A percentile compares a stretch with the other conserved stretches of the same genome.
phyloP scores from a whole-genome alignment of 1,140 invertebrate species.

The Ridgeia piscesae region DNA sequence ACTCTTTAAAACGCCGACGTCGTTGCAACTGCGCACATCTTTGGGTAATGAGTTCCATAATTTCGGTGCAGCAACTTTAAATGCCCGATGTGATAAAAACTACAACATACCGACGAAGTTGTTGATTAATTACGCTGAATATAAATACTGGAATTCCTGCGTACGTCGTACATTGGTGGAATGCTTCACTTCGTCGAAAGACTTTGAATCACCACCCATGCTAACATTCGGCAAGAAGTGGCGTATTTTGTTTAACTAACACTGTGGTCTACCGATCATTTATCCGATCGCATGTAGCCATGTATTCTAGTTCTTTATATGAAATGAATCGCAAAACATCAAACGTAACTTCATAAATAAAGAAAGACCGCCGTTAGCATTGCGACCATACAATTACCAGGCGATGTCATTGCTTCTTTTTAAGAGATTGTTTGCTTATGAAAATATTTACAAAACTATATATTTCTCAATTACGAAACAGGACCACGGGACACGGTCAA shows the following conservation, averaged over 20 bases:
- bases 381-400: not conserved
- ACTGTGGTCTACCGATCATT: not conserved
- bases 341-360: too few species aligned
- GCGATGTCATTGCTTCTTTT: not conserved
- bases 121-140: not conserved
- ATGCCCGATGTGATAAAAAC: not conserved
- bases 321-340: too few species aligned
- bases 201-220: not conserved
- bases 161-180: not conserved
- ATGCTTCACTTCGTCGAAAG: not conserved
- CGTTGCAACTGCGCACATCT: too few species aligned
- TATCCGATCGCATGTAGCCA: too few species aligned
- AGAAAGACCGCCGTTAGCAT: too few species aligned
- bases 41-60: too few species aligned
- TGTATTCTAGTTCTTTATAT: too few species aligned
- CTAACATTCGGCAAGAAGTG: not conserved
- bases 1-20: too few species aligned
- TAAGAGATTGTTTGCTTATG: not conserved
- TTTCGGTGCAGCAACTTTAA: too few species aligned
- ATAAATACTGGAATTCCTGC: not conserved
- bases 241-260: not conserved
- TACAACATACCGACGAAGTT: not conserved
- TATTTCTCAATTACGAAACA: not conserved
- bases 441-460: not conserved
- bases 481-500: not conserved